Conservation (phyloP, 2,797 vertebrate species). For the Bradypodion ventrale region DNA sequence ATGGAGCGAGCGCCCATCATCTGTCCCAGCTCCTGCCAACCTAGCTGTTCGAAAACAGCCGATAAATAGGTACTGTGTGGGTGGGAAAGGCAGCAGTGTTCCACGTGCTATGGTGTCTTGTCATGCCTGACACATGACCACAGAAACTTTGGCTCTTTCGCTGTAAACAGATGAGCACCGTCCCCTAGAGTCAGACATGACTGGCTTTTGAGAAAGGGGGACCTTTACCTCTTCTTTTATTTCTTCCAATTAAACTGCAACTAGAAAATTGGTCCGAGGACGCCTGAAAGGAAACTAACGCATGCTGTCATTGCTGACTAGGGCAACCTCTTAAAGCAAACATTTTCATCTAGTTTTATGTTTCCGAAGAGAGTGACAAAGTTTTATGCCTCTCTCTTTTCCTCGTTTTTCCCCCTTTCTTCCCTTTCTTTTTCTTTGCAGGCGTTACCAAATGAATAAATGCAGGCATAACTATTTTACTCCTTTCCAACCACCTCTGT, state of each 20-base stretch:
- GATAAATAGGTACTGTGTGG: no score
- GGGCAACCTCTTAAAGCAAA: not conserved
- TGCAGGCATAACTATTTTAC: constrained; percentile 21
- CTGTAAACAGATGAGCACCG: no score
- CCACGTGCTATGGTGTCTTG: no score
- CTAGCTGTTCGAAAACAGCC: no score
- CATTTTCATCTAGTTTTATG: not conserved
- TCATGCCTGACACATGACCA: no score
- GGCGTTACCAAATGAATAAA: constrained; percentile 25
- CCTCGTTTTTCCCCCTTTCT: not conserved
- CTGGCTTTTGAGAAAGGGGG: no score
- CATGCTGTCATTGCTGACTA: not conserved
- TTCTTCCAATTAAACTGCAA: not conserved
- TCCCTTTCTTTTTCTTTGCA: constrained; percentile 8
- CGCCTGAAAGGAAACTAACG: not conserved
- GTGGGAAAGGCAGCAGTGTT: no score
- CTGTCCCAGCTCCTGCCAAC: no score
- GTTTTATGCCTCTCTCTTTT: not conserved
- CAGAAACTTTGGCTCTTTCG: no score
- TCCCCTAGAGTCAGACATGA: no score
- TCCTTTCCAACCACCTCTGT: constrained; percentile 15
- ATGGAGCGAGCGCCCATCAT: no score
- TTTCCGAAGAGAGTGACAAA: not conserved
- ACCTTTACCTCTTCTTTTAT: no score
- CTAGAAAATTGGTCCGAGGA: not conserved